Conservation (phyloP, 2,113 vertebrate genomes). For the Notothenia coriiceps region DNA sequence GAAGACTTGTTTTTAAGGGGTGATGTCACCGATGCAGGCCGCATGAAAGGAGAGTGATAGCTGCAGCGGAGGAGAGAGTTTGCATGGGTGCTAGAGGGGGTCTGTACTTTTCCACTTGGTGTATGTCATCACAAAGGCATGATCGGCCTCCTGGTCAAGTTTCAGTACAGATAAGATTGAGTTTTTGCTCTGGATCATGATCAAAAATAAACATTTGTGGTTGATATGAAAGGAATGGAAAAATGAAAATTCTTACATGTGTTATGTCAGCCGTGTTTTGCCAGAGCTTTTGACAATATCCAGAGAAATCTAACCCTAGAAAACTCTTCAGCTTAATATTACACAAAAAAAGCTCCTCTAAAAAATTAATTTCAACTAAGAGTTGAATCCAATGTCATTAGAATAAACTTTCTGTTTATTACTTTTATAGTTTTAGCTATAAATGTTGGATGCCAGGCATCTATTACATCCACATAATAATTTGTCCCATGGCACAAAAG, state of each 20-base stretch:
- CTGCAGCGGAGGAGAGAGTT: conserved; percentile 65
- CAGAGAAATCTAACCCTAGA: not conserved
- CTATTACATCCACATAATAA: not conserved
- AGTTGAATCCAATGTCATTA: not conserved
- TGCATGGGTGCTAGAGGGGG: conserved; percentile 65
- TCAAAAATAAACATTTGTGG: conserved; percentile 36
- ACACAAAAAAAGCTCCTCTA: conserved; percentile 4
- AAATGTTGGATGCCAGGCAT: not conserved
- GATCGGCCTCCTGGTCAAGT: conserved; percentile 67
- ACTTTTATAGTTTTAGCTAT: conserved; percentile 3
- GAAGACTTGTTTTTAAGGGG: conserved; percentile 55
- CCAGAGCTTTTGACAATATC: not conserved
- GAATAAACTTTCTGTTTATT: conserved; percentile 14
- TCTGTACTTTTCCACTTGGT: conserved; percentile 79
- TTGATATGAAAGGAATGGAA: conserved; percentile 32
- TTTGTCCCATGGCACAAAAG: not conserved
- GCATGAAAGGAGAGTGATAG: conserved; percentile 75
- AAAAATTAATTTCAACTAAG: not conserved
- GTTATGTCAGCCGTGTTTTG: conserved; percentile 11
- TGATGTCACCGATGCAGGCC: conserved; percentile 77
- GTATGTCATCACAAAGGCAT: conserved; percentile 77
- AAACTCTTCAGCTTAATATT: not conserved
- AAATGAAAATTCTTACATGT: conserved; percentile 25
- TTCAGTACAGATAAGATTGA: conserved; percentile 73
- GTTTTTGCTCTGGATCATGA: conserved; percentile 37